Evolutionary conservation across 2,797 vertebrate genomes (phyloP), one percentile per base, ranked within the genome.

Genomic region (Microctenopoma lineatum): DNA sequence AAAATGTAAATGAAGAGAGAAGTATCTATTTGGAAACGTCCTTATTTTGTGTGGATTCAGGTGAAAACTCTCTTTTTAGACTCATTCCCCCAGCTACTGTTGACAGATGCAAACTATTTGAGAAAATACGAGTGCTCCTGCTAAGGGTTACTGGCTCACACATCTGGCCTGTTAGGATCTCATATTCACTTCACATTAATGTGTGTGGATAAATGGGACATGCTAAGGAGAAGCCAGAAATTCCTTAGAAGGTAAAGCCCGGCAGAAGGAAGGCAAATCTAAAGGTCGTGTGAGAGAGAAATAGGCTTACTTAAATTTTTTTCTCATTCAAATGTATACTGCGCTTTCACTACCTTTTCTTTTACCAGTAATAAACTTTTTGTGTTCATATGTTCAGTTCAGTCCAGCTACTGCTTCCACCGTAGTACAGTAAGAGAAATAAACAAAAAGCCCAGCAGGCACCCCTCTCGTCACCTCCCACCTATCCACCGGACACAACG

Each of bases 401-500:
- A 79, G 15, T 46, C 45, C 55, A 29, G 11, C 1, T 38, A 59
- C 32, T 14, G 4, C 32, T 14, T 57, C 56, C 48, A 56, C 60
- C 34, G 54, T 66, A 59, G 39, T 46, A 66, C 61, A 64, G 55
- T 48, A 34, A 42, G 7, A 74, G 61, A 60, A 70, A 69, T 54
- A 77, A 79, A 81, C 56, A 75, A 66, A 70, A 78, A 51, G 55
- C 71, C 52, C 41, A 77, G 71, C 54, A 53, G 70, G 65, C 74
- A 38, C 78, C 80, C 64, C 61, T 50, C 39, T 34, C 70, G 70
- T 56, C 36, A 25, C 9, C 55, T 57, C 45, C 50, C 57, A 50
- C 70, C 79, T 59, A 66, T 56, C 62, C 74, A 87, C 84, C 66
- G 78, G 86, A 88, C 79, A 85, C 79, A 86, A 81, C 85, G 38